Evolutionary conservation across 1,140 invertebrate genomes (phyloP).

Genomic region (Drosophila leontia): DNA sequence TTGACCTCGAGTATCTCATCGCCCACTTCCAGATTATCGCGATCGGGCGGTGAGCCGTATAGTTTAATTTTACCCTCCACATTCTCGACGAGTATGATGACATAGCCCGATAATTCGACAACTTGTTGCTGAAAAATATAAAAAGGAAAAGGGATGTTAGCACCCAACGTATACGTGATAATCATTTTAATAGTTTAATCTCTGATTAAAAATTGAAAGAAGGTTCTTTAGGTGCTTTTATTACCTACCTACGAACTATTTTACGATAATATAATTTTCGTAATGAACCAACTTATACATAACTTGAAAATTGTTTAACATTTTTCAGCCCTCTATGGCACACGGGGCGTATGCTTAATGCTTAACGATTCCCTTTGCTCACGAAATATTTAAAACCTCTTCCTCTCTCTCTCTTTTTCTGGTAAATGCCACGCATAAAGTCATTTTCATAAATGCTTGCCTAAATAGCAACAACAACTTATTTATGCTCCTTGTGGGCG

Average conservation of each 20-base stretch:
- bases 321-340: background rate
- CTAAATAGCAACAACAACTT: slow-evolving; percentile 50
- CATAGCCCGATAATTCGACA: slow-evolving; percentile 97
- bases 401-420: background rate
- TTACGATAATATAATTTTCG: background rate
- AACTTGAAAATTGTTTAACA: background rate
- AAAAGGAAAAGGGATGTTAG: background rate
- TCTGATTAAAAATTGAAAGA: background rate
- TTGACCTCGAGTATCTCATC: slow-evolving; percentile 99
- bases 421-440: slow-evolving; percentile 53
- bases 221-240: background rate
- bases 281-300: background rate
- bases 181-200: too few relatives aligned
- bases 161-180: too few relatives aligned
- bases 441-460: slow-evolving; percentile 55
- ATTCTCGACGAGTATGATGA: slow-evolving; percentile 97
- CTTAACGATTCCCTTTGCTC: slow-evolving; percentile 17
- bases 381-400: slow-evolving; percentile 38
- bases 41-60: slow-evolving; percentile 98
- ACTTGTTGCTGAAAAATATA: slow-evolving; percentile 85
- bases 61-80: slow-evolving; percentile 97
- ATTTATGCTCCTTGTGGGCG: slow-evolving; percentile 28
- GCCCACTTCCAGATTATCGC: slow-evolving; percentile 95
- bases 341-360: slow-evolving; percentile 30
- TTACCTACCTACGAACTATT: background rate